Evolutionary conservation across 2,888 invertebrate species (phyloP).

Genomic region (Cylloceria caligata): DNA sequence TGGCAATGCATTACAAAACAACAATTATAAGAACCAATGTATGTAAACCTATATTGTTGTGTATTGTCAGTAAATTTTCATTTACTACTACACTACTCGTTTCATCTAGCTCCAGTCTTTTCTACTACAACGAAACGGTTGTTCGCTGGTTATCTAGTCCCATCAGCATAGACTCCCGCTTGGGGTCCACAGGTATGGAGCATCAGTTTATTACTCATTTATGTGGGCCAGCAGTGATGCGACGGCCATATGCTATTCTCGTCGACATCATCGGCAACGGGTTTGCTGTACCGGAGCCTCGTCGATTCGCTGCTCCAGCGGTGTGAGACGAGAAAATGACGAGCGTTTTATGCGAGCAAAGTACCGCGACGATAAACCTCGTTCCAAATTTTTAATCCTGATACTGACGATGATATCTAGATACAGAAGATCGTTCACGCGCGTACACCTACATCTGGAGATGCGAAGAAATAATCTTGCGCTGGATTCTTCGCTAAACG

Average conservation of each 20-base stretch:
- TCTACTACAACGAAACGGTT: background rate
- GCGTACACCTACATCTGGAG: constrained; percentile 14
- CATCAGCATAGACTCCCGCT: background rate
- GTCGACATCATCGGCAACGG: constrained; percentile 14
- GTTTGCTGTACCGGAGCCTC: constrained; percentile 1
- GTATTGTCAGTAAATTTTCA: too few relatives aligned
- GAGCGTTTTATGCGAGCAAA: constrained; percentile 57
- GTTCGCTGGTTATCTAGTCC: constrained; percentile 20
- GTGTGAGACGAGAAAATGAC: constrained; percentile 63
- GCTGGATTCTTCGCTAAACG: constrained; percentile 37
- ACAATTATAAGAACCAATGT: too few relatives aligned
- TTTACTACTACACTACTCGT: background rate
- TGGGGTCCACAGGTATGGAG: background rate
- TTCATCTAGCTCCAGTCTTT: background rate
- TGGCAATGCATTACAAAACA: too few relatives aligned
- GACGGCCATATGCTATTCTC: constrained; percentile 69
- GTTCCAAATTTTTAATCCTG: constrained; percentile 58
- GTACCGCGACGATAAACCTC: constrained; percentile 68
- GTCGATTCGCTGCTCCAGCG: constrained; percentile 56
- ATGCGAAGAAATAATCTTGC: constrained; percentile 3
- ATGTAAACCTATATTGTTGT: too few relatives aligned
- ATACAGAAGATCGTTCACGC: constrained; percentile 1
- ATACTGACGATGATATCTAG: constrained; percentile 35
- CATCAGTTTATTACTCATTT: constrained; percentile 68
- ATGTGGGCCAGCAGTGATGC: constrained; percentile 74